Conservation (phyloP, 2,797 vertebrate species). For the Thalassophryne amazonica region DNA sequence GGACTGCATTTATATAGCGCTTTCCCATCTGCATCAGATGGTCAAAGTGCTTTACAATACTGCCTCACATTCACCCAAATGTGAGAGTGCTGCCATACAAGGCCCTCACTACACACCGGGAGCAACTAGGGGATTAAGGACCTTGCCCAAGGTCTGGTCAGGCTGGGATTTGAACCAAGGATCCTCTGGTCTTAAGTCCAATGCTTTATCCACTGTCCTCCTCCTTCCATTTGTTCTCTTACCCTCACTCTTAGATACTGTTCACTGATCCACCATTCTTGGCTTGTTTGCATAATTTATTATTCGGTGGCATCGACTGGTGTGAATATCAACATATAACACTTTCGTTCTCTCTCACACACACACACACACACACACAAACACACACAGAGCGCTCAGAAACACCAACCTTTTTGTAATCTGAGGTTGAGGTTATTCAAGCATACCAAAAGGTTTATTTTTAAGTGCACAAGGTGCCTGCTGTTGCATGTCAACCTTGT, state of each 20-base stretch:
- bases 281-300: slow-evolving; percentile 28
- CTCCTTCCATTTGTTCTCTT: neutral
- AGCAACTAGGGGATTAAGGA: too few species aligned
- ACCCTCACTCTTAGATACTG: neutral
- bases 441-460: neutral
- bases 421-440: neutral
- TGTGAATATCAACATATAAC: too few species aligned
- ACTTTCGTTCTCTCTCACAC: too few species aligned
- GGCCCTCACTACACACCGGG: too few species aligned
- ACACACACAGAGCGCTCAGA: neutral
- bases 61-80: too few species aligned
- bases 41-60: too few species aligned
- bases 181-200: too few species aligned
- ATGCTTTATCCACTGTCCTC: slow-evolving; percentile 3
- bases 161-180: too few species aligned
- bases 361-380: neutral
- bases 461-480: neutral
- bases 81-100: too few species aligned
- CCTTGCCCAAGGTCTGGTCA: too few species aligned
- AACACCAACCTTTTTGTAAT: neutral
- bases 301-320: slow-evolving; percentile 51
- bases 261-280: slow-evolving; percentile 29
- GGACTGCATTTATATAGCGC: too few species aligned
- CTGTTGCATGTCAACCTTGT: neutral
- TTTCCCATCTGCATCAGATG: too few species aligned